Evolutionary conservation across 2,797 vertebrate species (phyloP).

Genomic region (Acropternis orthonyx): DNA sequence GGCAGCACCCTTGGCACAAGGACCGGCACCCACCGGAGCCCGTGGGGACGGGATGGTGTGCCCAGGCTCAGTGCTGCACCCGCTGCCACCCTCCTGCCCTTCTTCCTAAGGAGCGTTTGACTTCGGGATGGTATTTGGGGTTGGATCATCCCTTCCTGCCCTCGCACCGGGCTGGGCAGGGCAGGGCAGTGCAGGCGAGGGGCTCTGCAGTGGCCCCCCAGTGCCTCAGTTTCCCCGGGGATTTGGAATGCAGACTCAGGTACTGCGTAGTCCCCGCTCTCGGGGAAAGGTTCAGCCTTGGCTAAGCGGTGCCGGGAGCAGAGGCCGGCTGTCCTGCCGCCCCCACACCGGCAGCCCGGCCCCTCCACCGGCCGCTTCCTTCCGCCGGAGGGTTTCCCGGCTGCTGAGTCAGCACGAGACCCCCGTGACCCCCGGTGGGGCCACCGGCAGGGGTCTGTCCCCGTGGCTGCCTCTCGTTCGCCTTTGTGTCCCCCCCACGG

Average conservation of each 20-base stretch:
- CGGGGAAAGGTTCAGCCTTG: background rate
- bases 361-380: conserved; percentile 36
- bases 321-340: background rate
- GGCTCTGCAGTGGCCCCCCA: background rate
- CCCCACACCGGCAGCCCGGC: background rate
- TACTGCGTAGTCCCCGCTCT: rapidly evolving
- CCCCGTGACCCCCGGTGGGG: background rate
- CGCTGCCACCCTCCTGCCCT: background rate
- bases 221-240: conserved; percentile 23
- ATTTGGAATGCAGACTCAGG: background rate
- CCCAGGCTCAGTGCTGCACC: background rate
- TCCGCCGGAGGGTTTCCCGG: background rate
- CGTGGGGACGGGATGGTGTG: background rate
- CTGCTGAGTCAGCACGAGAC: conserved; percentile 18
- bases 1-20: background rate
- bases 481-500: rapidly evolving
- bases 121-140: rapidly evolving
- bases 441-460: background rate
- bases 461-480: rapidly evolving
- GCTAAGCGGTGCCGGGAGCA: background rate
- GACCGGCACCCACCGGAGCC: background rate
- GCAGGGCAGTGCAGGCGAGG: rapidly evolving
- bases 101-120: background rate
- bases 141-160: background rate
- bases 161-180: rapidly evolving